These are phyloP conservation scores for Ardeotis arabs DNA, from an alignment of 2,113 vertebrate species.

Conservation along the genomic window DNA sequence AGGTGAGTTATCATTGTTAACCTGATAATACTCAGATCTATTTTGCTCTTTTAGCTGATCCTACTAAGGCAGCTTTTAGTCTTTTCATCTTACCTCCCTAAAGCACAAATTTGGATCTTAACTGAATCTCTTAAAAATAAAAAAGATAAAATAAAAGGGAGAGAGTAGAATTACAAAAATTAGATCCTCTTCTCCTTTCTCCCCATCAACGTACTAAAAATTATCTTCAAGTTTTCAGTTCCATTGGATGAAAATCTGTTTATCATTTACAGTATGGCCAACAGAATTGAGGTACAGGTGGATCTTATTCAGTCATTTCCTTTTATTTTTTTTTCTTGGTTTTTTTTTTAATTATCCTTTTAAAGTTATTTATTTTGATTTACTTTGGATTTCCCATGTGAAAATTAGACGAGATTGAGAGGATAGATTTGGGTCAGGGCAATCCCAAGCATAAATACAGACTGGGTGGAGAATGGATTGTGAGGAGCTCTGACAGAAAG, in stretches of 20 bases:
- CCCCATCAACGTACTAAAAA: not conserved
- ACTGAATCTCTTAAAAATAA: not conserved
- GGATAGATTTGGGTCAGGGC: too few relatives aligned
- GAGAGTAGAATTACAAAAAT: not conserved
- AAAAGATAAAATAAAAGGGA: not conserved
- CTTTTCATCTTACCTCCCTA: slow-evolving; percentile 22
- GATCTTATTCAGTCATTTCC: not conserved
- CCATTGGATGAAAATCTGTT: not conserved
- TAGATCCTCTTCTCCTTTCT: not conserved
- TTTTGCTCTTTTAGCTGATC: slow-evolving; percentile 48
- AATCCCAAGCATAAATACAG: too few relatives aligned
- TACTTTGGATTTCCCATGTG: too few relatives aligned
- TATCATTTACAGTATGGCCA: not conserved
- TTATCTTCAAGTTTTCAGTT: not conserved
- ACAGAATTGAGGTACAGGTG: not conserved
- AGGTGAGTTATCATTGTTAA: slow-evolving; percentile 52
- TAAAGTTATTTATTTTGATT: too few relatives aligned
- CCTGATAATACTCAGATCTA: slow-evolving; percentile 51
- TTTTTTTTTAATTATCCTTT: too few relatives aligned
- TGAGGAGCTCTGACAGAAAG: too few relatives aligned
- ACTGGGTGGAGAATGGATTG: too few relatives aligned
- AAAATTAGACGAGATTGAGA: too few relatives aligned
- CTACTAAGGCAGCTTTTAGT: slow-evolving; percentile 1
- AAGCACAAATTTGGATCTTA: slow-evolving; percentile 23
- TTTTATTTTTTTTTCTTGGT: not conserved